Evolutionary conservation across 2,113 vertebrate genomes (phyloP).

Genomic region (Casuarius casuarius): DNA sequence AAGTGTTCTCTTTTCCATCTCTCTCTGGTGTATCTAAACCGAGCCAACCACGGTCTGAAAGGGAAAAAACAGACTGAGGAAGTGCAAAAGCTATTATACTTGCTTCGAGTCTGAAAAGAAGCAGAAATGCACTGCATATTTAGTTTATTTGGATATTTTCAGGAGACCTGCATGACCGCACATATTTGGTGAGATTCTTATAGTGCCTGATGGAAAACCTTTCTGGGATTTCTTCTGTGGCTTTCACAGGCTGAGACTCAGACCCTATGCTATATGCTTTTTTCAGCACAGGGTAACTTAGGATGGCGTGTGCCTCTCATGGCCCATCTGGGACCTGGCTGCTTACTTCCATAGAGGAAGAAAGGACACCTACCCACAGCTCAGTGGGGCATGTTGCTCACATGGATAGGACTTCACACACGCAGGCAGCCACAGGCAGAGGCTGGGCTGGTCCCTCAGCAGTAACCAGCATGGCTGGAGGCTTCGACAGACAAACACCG

Average conservation of each 20-base stretch:
- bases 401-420: rapidly evolving
- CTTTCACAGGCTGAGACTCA: neutral
- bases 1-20: neutral
- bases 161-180: neutral
- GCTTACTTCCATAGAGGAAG: neutral
- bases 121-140: neutral
- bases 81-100: neutral
- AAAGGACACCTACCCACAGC: neutral
- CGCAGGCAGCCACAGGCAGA: neutral
- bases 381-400: neutral
- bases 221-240: neutral
- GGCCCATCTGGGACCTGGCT: rapidly evolving
- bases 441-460: rapidly evolving
- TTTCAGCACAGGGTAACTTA: neutral
- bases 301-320: rapidly evolving
- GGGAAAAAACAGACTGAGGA: neutral
- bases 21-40: neutral
- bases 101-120: neutral
- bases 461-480: neutral
- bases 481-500: neutral
- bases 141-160: neutral
- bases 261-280: neutral
- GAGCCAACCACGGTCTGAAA: neutral
- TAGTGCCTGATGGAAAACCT: neutral
- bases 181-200: neutral